phyloP scores from a whole-genome alignment of 2,888 invertebrate genomes.

The Leptodirus hochenwartii region DNA sequence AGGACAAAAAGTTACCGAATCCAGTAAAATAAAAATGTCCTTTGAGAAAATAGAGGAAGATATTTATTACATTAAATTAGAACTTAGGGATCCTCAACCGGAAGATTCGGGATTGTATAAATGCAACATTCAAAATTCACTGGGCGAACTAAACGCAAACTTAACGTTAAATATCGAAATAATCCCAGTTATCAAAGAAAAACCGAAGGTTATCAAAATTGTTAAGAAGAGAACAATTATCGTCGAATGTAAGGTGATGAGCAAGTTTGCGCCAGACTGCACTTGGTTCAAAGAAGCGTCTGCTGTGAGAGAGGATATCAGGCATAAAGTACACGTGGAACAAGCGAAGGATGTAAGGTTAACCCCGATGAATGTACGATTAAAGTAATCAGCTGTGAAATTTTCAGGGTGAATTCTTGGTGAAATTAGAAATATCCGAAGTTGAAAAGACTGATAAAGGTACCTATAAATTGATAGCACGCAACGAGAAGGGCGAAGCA shows the following conservation, averaged over 20 bases:
- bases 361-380: no score
- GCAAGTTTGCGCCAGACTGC: slow-evolving; percentile 82
- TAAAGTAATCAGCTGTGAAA: not conserved
- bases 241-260: slow-evolving; percentile 85
- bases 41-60: slow-evolving; percentile 58
- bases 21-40: slow-evolving; percentile 59
- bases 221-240: slow-evolving; percentile 83
- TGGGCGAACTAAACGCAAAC: slow-evolving; percentile 94
- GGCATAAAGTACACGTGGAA: slow-evolving; percentile 59
- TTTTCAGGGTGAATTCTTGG: slow-evolving; percentile 66
- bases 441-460: slow-evolving; percentile 69
- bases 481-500: slow-evolving; percentile 86
- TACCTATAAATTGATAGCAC: slow-evolving; percentile 75
- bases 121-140: slow-evolving; percentile 89
- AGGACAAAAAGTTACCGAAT: slow-evolving; percentile 60
- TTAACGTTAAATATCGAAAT: slow-evolving; percentile 96
- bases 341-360: slow-evolving; percentile 54
- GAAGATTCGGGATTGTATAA: slow-evolving; percentile 97
- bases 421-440: slow-evolving; percentile 78
- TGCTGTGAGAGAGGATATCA: slow-evolving; percentile 57
- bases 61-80: slow-evolving; percentile 72
- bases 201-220: slow-evolving; percentile 79
- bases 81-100: slow-evolving; percentile 76
- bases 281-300: slow-evolving; percentile 83
- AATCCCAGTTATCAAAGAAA: slow-evolving; percentile 85